phyloP scores from a whole-genome alignment of 1,140 invertebrate species.

The Caenorhabditis remanei region DNA sequence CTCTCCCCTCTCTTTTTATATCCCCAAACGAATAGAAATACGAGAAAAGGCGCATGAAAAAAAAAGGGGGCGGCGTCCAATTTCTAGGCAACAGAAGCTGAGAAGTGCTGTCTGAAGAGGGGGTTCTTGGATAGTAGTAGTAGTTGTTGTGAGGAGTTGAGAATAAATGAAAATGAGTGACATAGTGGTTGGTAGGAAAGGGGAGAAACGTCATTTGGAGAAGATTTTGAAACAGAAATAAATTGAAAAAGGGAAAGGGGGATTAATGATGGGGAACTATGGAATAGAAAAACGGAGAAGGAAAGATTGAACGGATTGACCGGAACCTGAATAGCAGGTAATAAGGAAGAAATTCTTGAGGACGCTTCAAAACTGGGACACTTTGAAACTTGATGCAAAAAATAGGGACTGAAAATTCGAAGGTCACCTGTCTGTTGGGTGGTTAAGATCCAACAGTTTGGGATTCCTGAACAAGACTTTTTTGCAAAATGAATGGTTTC shows the following conservation, averaged over 20 bases:
- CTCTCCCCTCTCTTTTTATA: not conserved
- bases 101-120: not conserved
- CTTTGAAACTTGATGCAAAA: no score
- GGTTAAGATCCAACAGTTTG: no score
- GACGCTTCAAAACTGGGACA: no score
- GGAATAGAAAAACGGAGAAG: not conserved
- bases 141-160: not conserved
- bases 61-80: not conserved
- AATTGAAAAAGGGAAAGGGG: not conserved
- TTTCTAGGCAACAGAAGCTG: not conserved
- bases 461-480: no score
- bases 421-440: no score
- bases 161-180: not conserved
- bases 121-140: not conserved
- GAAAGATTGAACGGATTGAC: not conserved
- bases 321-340: no score
- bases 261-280: not conserved
- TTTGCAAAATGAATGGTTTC: no score
- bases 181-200: not conserved
- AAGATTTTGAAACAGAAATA: conserved; percentile 16
- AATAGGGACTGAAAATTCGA: no score
- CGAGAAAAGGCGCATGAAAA: not conserved
- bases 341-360: no score
- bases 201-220: not conserved
- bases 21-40: not conserved